These are phyloP conservation scores for Hyppa rectilinea DNA, from an alignment of 2,888 invertebrate species.

Conservation along the genomic window DNA sequence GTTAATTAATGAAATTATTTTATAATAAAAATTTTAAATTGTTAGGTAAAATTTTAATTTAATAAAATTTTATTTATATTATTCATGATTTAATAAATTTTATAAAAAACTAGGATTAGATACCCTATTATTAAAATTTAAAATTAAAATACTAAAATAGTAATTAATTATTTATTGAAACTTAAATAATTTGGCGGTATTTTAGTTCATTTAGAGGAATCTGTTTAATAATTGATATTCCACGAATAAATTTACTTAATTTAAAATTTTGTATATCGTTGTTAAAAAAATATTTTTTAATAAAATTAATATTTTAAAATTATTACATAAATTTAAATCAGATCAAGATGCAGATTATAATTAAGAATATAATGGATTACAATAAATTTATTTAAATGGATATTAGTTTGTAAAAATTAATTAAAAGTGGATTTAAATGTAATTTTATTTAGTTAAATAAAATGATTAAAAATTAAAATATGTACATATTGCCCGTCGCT, in stretches of 20 bases:
- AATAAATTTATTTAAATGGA: constrained; percentile 91
- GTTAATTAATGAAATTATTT: constrained; percentile 76
- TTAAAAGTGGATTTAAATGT: constrained; percentile 93
- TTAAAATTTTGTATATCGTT: constrained; percentile 87
- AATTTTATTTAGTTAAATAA: constrained; percentile 89
- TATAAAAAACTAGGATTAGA: constrained; percentile 92
- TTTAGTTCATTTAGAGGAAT: constrained; percentile 93
- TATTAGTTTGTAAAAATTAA: constrained; percentile 80
- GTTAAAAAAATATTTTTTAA: constrained; percentile 87
- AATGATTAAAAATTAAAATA: constrained; percentile 92
- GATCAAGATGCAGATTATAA: constrained; percentile 93
- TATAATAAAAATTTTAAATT: constrained; percentile 82
- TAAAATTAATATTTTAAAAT: constrained; percentile 85
- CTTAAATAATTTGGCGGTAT: constrained; percentile 93
- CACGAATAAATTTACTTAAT: constrained; percentile 90
- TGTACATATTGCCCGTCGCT: constrained; percentile 96
- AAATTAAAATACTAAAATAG: constrained; percentile 88
- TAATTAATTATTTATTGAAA: constrained; percentile 91
- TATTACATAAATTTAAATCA: constrained; percentile 89
- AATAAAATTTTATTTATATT: constrained; percentile 76
- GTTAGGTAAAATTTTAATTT: constrained; percentile 91
- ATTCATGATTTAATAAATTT: constrained; percentile 84
- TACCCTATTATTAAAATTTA: constrained; percentile 92
- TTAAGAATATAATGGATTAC: constrained; percentile 93
- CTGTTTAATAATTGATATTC: constrained; percentile 93